These are phyloP conservation scores for Parazoanthus swiftii DNA, from an alignment of 92 coral and sea anemone species.

Conservation along the genomic window DNA sequence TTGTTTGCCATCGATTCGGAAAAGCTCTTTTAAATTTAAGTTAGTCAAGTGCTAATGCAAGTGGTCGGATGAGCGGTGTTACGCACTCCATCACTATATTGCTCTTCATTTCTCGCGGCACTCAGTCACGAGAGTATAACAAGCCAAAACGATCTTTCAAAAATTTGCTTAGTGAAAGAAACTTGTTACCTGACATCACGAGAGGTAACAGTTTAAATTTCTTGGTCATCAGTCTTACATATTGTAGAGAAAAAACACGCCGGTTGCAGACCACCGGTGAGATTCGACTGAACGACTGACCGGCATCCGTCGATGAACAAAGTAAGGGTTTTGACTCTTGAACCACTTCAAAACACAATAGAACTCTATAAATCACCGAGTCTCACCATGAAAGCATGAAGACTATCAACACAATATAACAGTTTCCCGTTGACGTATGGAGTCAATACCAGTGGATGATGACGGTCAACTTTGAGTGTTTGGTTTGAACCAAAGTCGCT, in stretches of 20 bases:
- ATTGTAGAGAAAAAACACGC: background rate
- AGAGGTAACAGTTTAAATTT: background rate
- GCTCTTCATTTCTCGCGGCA: background rate
- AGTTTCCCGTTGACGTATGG: background rate
- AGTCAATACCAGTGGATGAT: background rate
- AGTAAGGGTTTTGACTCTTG: constrained; percentile 1
- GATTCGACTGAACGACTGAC: too few species aligned
- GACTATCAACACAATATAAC: background rate
- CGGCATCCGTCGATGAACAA: background rate
- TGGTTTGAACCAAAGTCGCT: background rate
- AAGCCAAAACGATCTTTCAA: too few species aligned
- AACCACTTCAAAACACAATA: constrained; percentile 8
- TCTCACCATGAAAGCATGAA: background rate
- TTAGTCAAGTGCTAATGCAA: background rate
- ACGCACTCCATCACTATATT: background rate
- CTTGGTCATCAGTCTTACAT: background rate
- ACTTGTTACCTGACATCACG: too few species aligned
- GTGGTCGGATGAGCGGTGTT: background rate
- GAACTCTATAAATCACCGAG: background rate
- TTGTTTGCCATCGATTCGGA: background rate
- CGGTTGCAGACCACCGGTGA: background rate
- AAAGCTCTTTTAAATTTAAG: too few species aligned
- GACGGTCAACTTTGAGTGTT: constrained; percentile 1
- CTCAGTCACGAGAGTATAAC: background rate
- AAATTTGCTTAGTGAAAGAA: too few species aligned